These are phyloP conservation scores for Dromaius novaehollandiae DNA, from an alignment of 2,113 vertebrate species.

Conservation along the genomic window DNA sequence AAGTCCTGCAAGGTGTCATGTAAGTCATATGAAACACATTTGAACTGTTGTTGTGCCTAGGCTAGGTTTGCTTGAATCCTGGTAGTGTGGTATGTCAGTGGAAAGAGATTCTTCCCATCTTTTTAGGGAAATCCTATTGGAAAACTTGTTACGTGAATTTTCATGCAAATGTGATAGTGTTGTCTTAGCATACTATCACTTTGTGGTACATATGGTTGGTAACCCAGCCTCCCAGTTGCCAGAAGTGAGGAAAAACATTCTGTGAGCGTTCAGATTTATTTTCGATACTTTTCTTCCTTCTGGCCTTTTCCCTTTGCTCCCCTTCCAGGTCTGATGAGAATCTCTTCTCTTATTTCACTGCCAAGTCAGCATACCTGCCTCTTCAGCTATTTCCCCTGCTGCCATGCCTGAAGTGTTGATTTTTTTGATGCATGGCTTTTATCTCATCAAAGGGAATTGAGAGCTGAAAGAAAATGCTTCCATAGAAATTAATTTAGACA, in stretches of 20 bases:
- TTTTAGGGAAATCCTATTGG: neutral
- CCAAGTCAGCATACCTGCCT: neutral
- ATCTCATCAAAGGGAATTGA: neutral
- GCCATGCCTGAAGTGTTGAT: neutral
- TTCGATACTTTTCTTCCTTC: neutral
- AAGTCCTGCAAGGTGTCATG: slow-evolving; percentile 99
- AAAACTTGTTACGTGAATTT: neutral
- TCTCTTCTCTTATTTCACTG: neutral
- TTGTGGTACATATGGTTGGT: neutral
- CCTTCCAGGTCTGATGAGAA: neutral
- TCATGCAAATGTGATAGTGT: neutral
- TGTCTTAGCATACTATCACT: neutral
- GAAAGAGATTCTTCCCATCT: neutral
- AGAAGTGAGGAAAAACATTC: neutral
- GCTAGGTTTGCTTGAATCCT: neutral
- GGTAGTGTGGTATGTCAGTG: neutral
- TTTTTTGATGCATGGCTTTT: neutral
- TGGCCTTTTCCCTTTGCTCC: neutral
- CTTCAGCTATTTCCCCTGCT: neutral
- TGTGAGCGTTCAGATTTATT: neutral
- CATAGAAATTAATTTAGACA: neutral
- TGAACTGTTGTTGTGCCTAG: slow-evolving; percentile 45
- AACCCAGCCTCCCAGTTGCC: neutral
- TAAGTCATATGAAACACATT: slow-evolving; percentile 81
- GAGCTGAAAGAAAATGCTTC: neutral